Conservation (phyloP, 2,888 invertebrate species). For the Plebejus argus region DNA sequence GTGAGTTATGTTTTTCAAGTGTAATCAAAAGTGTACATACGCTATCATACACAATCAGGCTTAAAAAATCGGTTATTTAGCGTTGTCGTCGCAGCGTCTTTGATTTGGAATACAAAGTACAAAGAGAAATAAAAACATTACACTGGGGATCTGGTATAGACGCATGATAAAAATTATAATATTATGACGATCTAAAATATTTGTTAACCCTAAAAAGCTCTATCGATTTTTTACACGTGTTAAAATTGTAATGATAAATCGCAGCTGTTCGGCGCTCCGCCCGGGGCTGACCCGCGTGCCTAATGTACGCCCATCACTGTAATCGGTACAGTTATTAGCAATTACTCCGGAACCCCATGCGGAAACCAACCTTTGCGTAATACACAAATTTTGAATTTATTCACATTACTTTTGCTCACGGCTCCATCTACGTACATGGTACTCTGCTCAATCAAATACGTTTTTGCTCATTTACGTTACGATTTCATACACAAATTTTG, state of each 20-base stretch:
- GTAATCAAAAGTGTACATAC: no score
- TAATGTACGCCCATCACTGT: conserved; percentile 9
- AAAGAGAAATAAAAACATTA: no score
- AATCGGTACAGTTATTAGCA: conserved; percentile 21
- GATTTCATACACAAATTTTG: no score
- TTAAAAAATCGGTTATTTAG: no score
- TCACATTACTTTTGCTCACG: background rate
- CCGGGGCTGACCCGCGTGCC: conserved; percentile 13
- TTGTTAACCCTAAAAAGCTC: background rate
- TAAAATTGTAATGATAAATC: conserved; percentile 3
- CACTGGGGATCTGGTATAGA: no score
- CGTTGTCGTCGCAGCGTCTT: no score
- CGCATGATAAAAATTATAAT: background rate
- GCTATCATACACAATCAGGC: no score
- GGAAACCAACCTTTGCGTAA: background rate
- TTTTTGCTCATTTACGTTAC: no score
- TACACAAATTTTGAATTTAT: background rate
- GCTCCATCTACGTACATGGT: no score
- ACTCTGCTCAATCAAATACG: no score
- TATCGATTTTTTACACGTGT: background rate
- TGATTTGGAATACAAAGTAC: no score
- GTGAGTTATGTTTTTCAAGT: no score
- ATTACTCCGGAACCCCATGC: conserved; percentile 2
- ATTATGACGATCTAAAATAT: background rate
- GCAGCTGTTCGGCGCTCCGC: background rate